Base-by-base conservation (phyloP, 2,888 invertebrate species). In the Drosophila atripex region DNA sequence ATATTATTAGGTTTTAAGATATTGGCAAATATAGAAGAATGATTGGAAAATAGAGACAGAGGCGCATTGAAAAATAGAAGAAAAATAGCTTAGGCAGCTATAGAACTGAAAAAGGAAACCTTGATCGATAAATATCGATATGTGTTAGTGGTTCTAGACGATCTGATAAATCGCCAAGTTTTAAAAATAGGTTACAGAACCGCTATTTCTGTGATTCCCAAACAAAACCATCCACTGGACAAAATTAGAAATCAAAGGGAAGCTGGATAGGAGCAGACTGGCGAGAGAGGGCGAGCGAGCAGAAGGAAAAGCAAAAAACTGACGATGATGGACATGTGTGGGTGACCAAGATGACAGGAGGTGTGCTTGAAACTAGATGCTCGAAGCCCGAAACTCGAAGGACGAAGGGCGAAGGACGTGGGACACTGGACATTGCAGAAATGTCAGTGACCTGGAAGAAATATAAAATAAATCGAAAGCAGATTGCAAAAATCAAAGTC, bases 401-500 rank as follows among this genome's bases (percentile, higher is more conserved):
- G 38, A 51, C 21, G 21, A 51, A 68, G 57, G 69, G 16, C 9
- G 25, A 8, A 1, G 23, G n/a, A 4, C 12, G 16, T 23, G 47
- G 14, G 30, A 53, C 57, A 41, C 58, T 54, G 78, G 60, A 63
- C 65, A 65, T 56, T 71, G 72, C 73, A 69, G 52, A 58, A 73
- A 66, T 75, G 87, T 61, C 79, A 80, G 73, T 86, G 80, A 79
- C 79, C 78, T 80, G 88, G 76, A 83, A 86, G 75, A 76, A 69
- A 80, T 76, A 82, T 75, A 75, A 75, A 85, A 80, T 86, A 88
- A 80, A 85, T 88, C 85, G 80, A 85, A 78, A 76, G 60, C 75
- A 76, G 78, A 86, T 86, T 79, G 79, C 86, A 76, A 78, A 80
- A 86, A 87, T 86, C 86, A 80, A 83, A 80, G 82, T 78, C 76